These are phyloP conservation scores for Gymnocephalus cernua DNA, from an alignment of 2,113 vertebrate species.

Conservation along the genomic window DNA sequence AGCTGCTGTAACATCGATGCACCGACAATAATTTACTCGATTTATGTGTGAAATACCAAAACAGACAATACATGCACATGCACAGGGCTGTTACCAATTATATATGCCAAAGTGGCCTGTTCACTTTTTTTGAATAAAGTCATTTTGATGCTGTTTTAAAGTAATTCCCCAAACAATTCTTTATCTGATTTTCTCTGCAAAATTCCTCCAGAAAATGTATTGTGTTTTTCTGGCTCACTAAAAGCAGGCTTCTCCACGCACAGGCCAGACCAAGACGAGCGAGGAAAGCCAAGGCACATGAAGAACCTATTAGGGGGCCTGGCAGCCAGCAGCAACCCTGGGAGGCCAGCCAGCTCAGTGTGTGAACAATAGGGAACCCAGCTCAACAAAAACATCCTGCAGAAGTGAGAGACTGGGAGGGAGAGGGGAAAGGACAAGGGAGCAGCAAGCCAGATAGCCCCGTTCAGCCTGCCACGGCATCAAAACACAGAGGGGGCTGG, in stretches of 20 bases:
- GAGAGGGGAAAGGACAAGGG: constrained; percentile 53
- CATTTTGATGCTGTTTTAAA: constrained; percentile 12
- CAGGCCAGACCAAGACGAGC: constrained; percentile 62
- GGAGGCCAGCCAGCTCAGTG: constrained; percentile 84
- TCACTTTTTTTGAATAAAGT: neutral
- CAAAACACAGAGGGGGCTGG: constrained; percentile 64
- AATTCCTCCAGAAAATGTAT: constrained; percentile 44
- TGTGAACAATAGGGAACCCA: constrained; percentile 86
- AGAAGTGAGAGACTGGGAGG: constrained; percentile 74
- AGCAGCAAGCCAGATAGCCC: constrained; percentile 60
- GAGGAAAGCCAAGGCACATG: constrained; percentile 82
- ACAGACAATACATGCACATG: neutral
- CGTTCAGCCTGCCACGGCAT: constrained; percentile 46
- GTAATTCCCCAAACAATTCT: constrained; percentile 11
- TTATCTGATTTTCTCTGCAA: constrained; percentile 34
- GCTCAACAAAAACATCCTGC: constrained; percentile 89
- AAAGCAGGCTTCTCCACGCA: constrained; percentile 28
- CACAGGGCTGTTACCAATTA: neutral
- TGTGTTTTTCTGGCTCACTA: constrained; percentile 50
- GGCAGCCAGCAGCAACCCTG: constrained; percentile 78
- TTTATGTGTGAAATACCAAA: neutral
- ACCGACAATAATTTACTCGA: neutral
- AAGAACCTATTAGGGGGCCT: constrained; percentile 87
- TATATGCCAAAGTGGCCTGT: neutral
- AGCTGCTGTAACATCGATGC: constrained; percentile 49